Evolutionary conservation across 2,113 vertebrate species (phyloP).

Genomic region (Thamnophis sirtalis): DNA sequence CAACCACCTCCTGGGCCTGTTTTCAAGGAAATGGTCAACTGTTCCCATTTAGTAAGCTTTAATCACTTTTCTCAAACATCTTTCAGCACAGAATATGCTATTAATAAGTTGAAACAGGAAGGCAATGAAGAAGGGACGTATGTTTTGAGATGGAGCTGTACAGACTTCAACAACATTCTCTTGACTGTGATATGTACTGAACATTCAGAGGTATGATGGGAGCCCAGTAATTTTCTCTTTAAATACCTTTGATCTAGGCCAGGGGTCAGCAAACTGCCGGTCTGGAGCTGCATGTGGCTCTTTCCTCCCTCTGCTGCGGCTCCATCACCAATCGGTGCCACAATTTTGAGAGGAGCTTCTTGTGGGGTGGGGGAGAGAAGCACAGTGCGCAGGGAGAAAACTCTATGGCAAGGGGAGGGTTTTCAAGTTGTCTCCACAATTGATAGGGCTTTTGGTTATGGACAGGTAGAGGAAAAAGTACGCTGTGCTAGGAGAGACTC

Average conservation of each 20-base stretch:
- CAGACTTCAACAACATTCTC: slow-evolving; percentile 90
- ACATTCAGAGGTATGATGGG: slow-evolving; percentile 63
- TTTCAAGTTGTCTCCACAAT: too few relatives aligned
- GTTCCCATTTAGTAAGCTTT: neutral
- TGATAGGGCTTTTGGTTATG: too few relatives aligned
- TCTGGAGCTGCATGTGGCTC: too few relatives aligned
- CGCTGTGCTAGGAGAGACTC: too few relatives aligned
- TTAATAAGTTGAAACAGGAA: slow-evolving; percentile 88
- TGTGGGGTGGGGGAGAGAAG: too few relatives aligned
- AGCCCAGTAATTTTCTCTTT: neutral
- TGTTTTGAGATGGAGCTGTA: slow-evolving; percentile 93
- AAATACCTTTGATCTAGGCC: neutral
- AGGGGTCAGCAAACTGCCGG: too few relatives aligned
- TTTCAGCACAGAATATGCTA: slow-evolving; percentile 89
- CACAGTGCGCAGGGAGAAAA: too few relatives aligned
- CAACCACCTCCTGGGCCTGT: neutral
- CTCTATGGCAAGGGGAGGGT: too few relatives aligned
- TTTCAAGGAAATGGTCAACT: accelerated
- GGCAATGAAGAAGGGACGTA: slow-evolving; percentile 90
- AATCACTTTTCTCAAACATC: neutral
- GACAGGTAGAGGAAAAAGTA: too few relatives aligned
- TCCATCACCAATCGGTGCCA: too few relatives aligned
- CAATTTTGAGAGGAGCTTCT: too few relatives aligned
- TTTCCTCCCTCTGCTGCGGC: too few relatives aligned
- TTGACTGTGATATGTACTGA: slow-evolving; percentile 92